These are phyloP conservation scores for Ormyrus thymus DNA, from an alignment of 2,888 invertebrate genomes.

Conservation along the genomic window DNA sequence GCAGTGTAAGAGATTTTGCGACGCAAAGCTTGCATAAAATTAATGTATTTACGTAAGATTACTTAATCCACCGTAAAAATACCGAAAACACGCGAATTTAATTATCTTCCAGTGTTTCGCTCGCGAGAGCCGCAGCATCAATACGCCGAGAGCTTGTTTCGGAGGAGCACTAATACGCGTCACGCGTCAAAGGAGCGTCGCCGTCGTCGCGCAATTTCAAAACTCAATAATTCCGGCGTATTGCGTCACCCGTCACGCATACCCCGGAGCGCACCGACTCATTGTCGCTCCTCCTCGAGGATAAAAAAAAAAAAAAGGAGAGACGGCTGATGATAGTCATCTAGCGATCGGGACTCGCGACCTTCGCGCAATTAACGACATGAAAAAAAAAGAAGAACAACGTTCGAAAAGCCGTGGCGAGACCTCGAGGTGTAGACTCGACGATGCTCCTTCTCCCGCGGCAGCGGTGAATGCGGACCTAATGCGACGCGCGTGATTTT, in stretches of 20 bases:
- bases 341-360: constrained; percentile 65
- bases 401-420: background rate
- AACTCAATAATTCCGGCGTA: constrained; percentile 48
- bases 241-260: constrained; percentile 68
- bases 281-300: constrained; percentile 58
- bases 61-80: too few species aligned
- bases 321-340: constrained; percentile 62
- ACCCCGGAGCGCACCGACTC: constrained; percentile 55
- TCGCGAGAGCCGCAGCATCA: too few species aligned
- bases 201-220: constrained; percentile 1
- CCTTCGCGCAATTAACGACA: constrained; percentile 70
- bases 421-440: constrained; percentile 42
- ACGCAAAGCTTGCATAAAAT: too few species aligned
- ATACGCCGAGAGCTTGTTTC: background rate
- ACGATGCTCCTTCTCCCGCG: constrained; percentile 46
- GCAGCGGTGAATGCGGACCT: constrained; percentile 52
- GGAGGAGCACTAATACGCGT: background rate
- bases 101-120: too few species aligned
- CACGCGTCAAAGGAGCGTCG: background rate
- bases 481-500: constrained; percentile 42
- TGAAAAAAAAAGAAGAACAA: constrained; percentile 6
- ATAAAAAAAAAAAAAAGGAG: constrained; percentile 5
- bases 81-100: too few species aligned
- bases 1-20: too few species aligned
- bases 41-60: too few species aligned